These are phyloP conservation scores for Rhinogobius similis DNA, from an alignment of 2,113 vertebrate species.

Conservation along the genomic window DNA sequence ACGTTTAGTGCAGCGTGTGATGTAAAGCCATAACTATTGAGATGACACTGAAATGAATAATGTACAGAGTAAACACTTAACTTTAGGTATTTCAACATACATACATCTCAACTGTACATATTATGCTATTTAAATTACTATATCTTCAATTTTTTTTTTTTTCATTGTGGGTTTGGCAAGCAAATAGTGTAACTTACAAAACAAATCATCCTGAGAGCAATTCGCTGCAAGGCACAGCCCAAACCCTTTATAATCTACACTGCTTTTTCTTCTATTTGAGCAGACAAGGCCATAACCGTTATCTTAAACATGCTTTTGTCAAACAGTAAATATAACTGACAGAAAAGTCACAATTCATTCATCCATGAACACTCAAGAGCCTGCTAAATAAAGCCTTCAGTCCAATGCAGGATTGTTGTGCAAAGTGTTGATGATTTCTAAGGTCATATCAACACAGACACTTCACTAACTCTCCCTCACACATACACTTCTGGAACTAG, in stretches of 20 bases:
- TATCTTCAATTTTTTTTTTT: slow-evolving; percentile 49
- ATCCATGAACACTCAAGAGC: slow-evolving; percentile 12
- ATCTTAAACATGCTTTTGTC: slow-evolving; percentile 39
- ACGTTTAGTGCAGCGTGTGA: slow-evolving; percentile 14
- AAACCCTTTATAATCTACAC: slow-evolving; percentile 38
- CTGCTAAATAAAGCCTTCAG: slow-evolving; percentile 30
- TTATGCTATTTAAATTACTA: slow-evolving; percentile 39
- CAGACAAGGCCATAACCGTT: slow-evolving; percentile 34
- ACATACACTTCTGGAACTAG: slow-evolving; percentile 36
- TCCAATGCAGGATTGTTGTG: slow-evolving; percentile 35
- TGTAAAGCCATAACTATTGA: slow-evolving; percentile 31
- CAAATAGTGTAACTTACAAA: slow-evolving; percentile 52
- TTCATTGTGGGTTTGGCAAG: slow-evolving; percentile 39
- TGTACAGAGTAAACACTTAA: slow-evolving; percentile 54
- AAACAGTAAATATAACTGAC: slow-evolving; percentile 20
- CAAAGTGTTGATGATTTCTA: slow-evolving; percentile 41
- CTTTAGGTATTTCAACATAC: slow-evolving; percentile 24
- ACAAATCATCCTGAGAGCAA: slow-evolving; percentile 71
- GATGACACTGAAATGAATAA: slow-evolving; percentile 39
- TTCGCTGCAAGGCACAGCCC: slow-evolving; percentile 66
- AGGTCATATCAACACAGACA: slow-evolving; percentile 9
- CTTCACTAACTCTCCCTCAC: neutral
- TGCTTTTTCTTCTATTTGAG: slow-evolving; percentile 34
- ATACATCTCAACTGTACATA: slow-evolving; percentile 44
- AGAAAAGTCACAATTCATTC: slow-evolving; percentile 16